phyloP scores from a whole-genome alignment of 2,113 vertebrate genomes.

The Andinoacara biseriatus region DNA sequence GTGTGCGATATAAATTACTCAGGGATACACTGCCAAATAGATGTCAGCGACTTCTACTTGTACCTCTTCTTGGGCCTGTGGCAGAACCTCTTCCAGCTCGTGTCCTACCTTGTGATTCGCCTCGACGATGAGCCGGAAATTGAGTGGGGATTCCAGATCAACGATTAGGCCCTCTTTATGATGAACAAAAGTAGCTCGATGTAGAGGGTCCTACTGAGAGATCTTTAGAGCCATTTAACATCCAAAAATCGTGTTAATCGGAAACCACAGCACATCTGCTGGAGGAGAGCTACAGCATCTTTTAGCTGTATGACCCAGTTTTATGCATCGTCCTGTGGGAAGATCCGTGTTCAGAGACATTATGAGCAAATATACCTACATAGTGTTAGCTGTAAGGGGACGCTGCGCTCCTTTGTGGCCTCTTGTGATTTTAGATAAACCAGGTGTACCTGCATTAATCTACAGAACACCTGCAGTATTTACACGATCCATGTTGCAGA shows the following conservation, averaged over 20 bases:
- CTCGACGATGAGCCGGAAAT: constrained; percentile 89
- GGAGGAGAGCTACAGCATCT: not conserved
- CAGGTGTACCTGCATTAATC: not conserved
- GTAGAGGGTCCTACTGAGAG: not conserved
- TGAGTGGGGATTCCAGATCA: constrained; percentile 81
- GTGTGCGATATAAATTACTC: constrained; percentile 85
- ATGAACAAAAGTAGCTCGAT: not conserved
- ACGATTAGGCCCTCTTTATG: constrained; percentile 40
- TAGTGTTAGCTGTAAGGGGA: not conserved
- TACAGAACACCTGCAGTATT: not conserved
- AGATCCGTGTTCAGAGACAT: not conserved
- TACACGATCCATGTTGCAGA: not conserved
- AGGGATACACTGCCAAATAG: constrained; percentile 86
- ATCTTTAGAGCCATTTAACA: not conserved
- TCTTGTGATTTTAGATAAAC: not conserved
- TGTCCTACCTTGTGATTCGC: constrained; percentile 88
- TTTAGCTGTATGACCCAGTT: not conserved
- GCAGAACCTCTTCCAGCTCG: constrained; percentile 93
- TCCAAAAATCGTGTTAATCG: not conserved
- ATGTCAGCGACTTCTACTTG: constrained; percentile 90
- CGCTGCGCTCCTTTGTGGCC: not conserved
- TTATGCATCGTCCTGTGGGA: not conserved
- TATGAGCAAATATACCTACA: not conserved
- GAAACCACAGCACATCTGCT: not conserved
- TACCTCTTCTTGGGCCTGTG: constrained; percentile 88